Evolutionary conservation across 2,888 invertebrate species (phyloP), one percentile per base, ranked within the genome.

Genomic region (Yponomeuta sedellus): DNA sequence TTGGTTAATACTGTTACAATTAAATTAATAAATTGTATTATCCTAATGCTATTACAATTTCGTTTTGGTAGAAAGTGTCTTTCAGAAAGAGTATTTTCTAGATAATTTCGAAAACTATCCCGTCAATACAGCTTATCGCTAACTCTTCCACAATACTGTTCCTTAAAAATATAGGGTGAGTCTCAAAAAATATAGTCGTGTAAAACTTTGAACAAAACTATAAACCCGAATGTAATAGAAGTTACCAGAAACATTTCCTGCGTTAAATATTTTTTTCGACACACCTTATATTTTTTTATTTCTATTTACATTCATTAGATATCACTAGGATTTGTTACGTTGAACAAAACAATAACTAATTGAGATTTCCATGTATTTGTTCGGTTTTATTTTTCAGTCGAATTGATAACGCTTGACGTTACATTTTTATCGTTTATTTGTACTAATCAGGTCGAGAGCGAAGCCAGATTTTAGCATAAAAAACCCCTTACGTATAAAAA

Each of bases 381-480:
- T 63, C 44, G 44, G 44, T 63, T 12, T 40, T 44, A 20, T 22
- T 22, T 5, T 22, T 63, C 44, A 20, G 44, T 63, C 44, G 19
- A 63, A 63, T 20, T 19, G 25, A 6, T 20, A 61, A 28, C 34
- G 12, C 61, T 20, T 2, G 20, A 58, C 58, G 20, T 34, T 61
- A 61, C 61, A 22, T 22, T 44, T 40, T 39, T 19, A 44, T 63
- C 63, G 63, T 63, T 10, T 22, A n/a, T 86, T 90, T 90, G 90
- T 90, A 90, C 90, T 90, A 85, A 83, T 84, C 88, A 90, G 90
- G 89, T 82, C 82, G 84, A 86, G 85, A 88, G 86, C 84, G 85
- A 83, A 82, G 77, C 77, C 73, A 75, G 69, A 71, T 72, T 59
- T 65, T 64, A 66, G 66, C 63, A 61, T 66, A 65, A 66, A 1